Conservation (phyloP, 2,888 invertebrate species). For the Pseudoips prasinana region DNA sequence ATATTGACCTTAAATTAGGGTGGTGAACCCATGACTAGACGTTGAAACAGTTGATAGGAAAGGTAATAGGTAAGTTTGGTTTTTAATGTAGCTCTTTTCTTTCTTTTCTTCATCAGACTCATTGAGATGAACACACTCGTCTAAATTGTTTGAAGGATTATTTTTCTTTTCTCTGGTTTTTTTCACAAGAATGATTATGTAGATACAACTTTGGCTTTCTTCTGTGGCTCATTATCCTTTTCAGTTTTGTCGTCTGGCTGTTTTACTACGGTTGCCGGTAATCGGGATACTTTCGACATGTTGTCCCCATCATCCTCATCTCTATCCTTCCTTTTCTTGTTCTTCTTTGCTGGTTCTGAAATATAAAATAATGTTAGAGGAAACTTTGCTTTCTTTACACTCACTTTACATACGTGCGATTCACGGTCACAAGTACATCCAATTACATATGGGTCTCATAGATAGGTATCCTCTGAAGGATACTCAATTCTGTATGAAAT, state of each 20-base stretch:
- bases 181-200: slow-evolving; percentile 65
- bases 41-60: slow-evolving; percentile 63
- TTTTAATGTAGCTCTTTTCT: slow-evolving; percentile 42
- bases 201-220: slow-evolving; percentile 45
- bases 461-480: too few relatives aligned
- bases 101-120: slow-evolving; percentile 40
- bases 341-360: slow-evolving; percentile 31
- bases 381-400: too few relatives aligned
- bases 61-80: slow-evolving; percentile 63
- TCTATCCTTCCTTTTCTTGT: slow-evolving; percentile 60
- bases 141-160: slow-evolving; percentile 69
- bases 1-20: slow-evolving; percentile 65
- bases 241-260: slow-evolving; percentile 56
- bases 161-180: slow-evolving; percentile 47
- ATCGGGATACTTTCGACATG: slow-evolving; percentile 52
- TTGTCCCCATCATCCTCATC: slow-evolving; percentile 47
- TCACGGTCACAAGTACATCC: too few relatives aligned
- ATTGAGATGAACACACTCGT: slow-evolving; percentile 68
- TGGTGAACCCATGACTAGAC: slow-evolving; percentile 65
- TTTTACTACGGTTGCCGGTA: slow-evolving; percentile 54
- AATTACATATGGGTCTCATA: too few relatives aligned
- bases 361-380: neutral
- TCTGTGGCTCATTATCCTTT: slow-evolving; percentile 25
- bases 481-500: too few relatives aligned
- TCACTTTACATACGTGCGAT: too few relatives aligned